These are phyloP conservation scores for Periplaneta americana DNA, from an alignment of 1,140 invertebrate genomes.

Conservation along the genomic window DNA sequence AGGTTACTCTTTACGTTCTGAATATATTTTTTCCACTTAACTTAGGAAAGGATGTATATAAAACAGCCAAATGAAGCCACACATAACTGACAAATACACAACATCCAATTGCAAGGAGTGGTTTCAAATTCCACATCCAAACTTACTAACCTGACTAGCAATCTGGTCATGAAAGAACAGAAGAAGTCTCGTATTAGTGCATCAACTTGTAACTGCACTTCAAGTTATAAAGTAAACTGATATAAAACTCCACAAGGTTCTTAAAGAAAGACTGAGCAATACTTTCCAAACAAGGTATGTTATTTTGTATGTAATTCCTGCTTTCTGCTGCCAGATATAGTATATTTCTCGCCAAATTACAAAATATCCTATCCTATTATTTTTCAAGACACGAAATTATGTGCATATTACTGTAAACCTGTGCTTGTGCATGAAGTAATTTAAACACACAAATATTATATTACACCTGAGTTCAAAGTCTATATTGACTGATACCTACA, in stretches of 20 bases:
- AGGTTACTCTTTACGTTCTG: background rate
- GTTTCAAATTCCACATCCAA: background rate
- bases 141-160: conserved; percentile 15
- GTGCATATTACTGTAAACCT: too few species aligned
- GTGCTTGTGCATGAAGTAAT: too few species aligned
- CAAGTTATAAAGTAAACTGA: background rate
- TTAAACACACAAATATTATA: too few species aligned
- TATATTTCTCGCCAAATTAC: too few species aligned
- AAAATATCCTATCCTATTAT: too few species aligned
- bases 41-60: background rate
- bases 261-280: background rate
- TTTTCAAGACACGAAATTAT: too few species aligned
- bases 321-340: too few species aligned
- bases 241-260: background rate
- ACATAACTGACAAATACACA: background rate
- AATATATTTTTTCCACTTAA: background rate
- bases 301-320: background rate
- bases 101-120: background rate
- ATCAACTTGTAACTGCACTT: background rate
- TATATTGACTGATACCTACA: too few species aligned
- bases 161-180: conserved; percentile 7
- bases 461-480: too few species aligned
- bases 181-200: conserved; percentile 14
- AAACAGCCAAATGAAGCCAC: background rate
- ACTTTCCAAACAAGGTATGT: background rate